Evolutionary conservation across 2,888 invertebrate genomes (phyloP), one percentile per base, ranked within the genome.

Genomic region (Cryptocheilus praepositus): DNA sequence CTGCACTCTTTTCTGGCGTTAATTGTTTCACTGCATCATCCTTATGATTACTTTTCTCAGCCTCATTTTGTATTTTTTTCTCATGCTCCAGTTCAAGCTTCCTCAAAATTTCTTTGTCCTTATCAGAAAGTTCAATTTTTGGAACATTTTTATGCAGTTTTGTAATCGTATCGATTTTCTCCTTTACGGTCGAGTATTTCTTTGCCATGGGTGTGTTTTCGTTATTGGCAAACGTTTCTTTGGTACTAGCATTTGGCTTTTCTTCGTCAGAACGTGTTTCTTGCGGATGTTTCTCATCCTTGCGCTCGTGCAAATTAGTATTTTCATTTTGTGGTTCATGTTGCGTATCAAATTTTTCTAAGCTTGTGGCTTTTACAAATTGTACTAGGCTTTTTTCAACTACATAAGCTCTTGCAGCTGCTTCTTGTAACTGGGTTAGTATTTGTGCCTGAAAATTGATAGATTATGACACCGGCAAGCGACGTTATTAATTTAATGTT

Each of bases 381-480:
- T 93, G 92, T 73, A 90, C 90, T 53, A 96, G 85, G 28, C 96
- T 95, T 79, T 93, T 92, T 51, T 92, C 90, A 19, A 96, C 94
- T 54, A 95, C 93, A 76, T 91, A 90, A 4, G 93, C 90, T 79
- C 94, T 90, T 79, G 94, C 93, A 2, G 92, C 80, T 3, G 90
- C 88, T 81, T 94, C 93, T 71, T 88, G 89, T 0, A 93, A 74
- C 21, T 91, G 90, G 55, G 89, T 84, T 59, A 85, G 83, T 15
- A 92, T 46, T 70, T 88, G 85, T 70, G 87, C 87, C 75, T 91
- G 60, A 63, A 28, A 54, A 54, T 51, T 13, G 59, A 15, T 0
- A 56, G 15, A 86, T 62, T 83, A 67, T 52, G 18, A 11, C 5
- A 45, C 43, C 15, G 18, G 13, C 22, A 58, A 15, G 13, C 21